Evolutionary conservation across 1,140 invertebrate species (phyloP).

Genomic region (Drosophila subpulchrella): DNA sequence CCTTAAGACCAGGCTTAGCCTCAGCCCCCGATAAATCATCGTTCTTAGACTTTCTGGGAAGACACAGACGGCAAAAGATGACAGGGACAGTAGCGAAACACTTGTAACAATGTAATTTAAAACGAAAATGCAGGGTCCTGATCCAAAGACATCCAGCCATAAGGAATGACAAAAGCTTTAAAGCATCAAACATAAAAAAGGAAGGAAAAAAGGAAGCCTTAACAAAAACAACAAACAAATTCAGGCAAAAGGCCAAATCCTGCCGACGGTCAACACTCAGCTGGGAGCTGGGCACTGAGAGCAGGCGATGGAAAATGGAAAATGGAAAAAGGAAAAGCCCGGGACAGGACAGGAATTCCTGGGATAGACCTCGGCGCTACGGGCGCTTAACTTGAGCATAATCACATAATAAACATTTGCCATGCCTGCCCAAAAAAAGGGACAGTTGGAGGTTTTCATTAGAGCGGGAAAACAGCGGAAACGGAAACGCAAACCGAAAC

Average conservation of each 20-base stretch:
- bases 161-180: constrained; percentile 44
- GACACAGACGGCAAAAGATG: constrained; percentile 3
- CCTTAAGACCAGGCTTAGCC: constrained; percentile 8
- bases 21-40: constrained; percentile 22
- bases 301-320: constrained; percentile 3
- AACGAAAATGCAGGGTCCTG: constrained; percentile 52
- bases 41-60: neutral
- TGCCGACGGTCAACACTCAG: constrained; percentile 47
- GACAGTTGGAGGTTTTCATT: constrained; percentile 64
- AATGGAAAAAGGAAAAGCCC: constrained; percentile 37
- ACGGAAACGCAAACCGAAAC: constrained; percentile 54
- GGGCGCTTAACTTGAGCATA: constrained; percentile 72
- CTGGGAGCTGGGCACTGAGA: neutral
- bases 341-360: constrained; percentile 33
- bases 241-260: constrained; percentile 65
- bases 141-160: constrained; percentile 47
- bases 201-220: constrained; percentile 13
- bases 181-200: constrained; percentile 33
- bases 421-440: constrained; percentile 30
- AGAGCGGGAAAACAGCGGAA: constrained; percentile 46
- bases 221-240: constrained; percentile 60
- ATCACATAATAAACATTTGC: constrained; percentile 80
- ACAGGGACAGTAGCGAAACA: constrained; percentile 6
- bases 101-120: constrained; percentile 77
- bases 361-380: constrained; percentile 37